A percentile compares a stretch with the other conserved stretches of the same genome.
phyloP scores from a whole-genome alignment of 2,113 vertebrate genomes.

The Mobula birostris region DNA sequence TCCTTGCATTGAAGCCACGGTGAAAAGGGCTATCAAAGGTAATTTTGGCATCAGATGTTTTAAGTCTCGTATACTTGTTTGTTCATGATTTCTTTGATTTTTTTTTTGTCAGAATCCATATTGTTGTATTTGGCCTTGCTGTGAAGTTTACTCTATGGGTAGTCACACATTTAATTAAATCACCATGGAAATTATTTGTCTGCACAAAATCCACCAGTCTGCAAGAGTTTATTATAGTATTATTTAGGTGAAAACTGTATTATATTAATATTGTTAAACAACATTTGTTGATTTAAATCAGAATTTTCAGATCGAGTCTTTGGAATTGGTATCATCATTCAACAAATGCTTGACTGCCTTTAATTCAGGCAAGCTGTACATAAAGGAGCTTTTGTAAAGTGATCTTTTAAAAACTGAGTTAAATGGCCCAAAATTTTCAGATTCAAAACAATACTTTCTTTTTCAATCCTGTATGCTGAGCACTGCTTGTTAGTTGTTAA shows the following conservation, averaged over 20 bases:
- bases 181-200: neutral
- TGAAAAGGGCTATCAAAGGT: slow-evolving; percentile 73
- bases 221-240: neutral
- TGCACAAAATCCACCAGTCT: slow-evolving; percentile 17
- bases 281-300: neutral
- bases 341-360: neutral
- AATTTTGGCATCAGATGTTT: slow-evolving; percentile 52
- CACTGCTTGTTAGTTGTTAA: neutral
- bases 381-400: neutral
- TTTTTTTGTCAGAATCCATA: slow-evolving; percentile 40
- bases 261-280: neutral
- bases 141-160: neutral
- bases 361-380: neutral
- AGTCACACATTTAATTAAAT: slow-evolving; percentile 11
- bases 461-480: neutral
- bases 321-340: neutral
- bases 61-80: slow-evolving; percentile 44
- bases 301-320: neutral
- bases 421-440: neutral
- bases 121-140: neutral
- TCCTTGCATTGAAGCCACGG: slow-evolving; percentile 63
- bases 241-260: neutral
- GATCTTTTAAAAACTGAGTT: too few species aligned
- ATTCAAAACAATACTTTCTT: neutral
- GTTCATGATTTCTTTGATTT: slow-evolving; percentile 50